Evolutionary conservation across 23 tunicate species (phyloP).

Genomic region (Trididemnum miniatum): DNA sequence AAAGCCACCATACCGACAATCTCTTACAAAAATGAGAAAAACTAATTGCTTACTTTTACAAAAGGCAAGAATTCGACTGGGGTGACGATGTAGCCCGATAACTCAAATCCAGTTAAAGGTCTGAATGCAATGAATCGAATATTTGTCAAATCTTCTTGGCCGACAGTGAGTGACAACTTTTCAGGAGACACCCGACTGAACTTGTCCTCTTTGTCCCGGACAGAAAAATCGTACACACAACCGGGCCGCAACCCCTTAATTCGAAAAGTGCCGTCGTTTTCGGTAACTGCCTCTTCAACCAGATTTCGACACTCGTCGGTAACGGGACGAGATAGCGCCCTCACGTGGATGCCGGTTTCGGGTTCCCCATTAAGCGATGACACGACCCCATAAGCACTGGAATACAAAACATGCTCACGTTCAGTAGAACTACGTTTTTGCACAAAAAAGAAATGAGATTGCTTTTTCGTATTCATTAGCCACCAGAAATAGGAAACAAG

Average conservation of each 20-base stretch:
- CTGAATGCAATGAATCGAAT: constrained; percentile 72
- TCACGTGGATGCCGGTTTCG: constrained; percentile 41
- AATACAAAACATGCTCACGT: too few relatives aligned
- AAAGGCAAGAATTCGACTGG: constrained; percentile 43
- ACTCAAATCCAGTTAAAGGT: constrained; percentile 55
- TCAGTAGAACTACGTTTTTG: too few relatives aligned
- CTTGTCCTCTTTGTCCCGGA: constrained; percentile 28
- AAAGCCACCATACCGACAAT: too few relatives aligned
- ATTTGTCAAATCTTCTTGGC: constrained; percentile 42
- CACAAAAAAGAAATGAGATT: too few relatives aligned
- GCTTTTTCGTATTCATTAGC: too few relatives aligned
- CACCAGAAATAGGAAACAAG: too few relatives aligned
- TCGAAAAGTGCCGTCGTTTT: constrained; percentile 60
- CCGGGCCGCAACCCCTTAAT: constrained; percentile 79
- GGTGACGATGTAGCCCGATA: constrained; percentile 73
- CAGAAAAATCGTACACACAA: constrained; percentile 58
- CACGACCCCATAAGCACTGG: constrained; percentile 71
- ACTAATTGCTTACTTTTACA: constrained; percentile 68
- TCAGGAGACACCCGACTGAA: constrained; percentile 68
- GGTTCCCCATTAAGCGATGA: constrained; percentile 86
- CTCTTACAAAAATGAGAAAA: too few relatives aligned
- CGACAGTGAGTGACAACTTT: constrained; percentile 5
- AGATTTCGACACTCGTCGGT: constrained; percentile 7
- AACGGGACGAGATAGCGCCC: constrained; percentile 41
- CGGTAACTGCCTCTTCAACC: constrained; percentile 57